Evolutionary conservation across 1,140 invertebrate genomes (phyloP).

Genomic region (Whitmania pigra): DNA sequence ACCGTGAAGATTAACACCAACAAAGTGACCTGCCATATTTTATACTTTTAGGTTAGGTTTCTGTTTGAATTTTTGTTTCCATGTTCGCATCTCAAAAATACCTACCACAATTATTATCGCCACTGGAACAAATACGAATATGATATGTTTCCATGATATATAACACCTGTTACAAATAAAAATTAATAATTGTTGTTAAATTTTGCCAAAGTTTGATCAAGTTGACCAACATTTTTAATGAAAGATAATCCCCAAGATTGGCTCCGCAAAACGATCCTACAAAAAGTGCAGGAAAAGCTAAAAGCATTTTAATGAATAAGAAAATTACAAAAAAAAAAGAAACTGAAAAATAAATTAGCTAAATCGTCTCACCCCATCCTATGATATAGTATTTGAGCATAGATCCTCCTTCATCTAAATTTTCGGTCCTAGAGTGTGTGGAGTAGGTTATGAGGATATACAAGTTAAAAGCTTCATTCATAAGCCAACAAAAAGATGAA

Average conservation of each 20-base stretch:
- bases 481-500: constrained; percentile 46
- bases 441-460: constrained; percentile 44
- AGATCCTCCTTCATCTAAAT: constrained; percentile 34
- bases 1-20: constrained; percentile 43
- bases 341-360: no score
- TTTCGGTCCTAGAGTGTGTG: constrained; percentile 36
- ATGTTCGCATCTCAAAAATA: constrained; percentile 4
- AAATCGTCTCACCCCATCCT: constrained; percentile 38
- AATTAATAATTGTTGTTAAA: neutral
- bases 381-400: constrained; percentile 39
- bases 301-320: neutral
- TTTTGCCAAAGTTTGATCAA: neutral
- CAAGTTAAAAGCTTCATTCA: constrained; percentile 44
- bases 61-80: constrained; percentile 4
- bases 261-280: constrained; percentile 15
- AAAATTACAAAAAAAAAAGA: no score
- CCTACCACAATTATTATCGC: constrained; percentile 13
- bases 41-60: neutral
- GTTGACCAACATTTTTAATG: constrained; percentile 12
- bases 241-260: constrained; percentile 9
- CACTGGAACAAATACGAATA: neutral
- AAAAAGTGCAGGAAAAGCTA: constrained; percentile 10
- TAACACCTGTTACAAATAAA: neutral
- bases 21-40: constrained; percentile 36
- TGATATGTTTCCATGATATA: constrained; percentile 10